Evolutionary conservation across 2,888 invertebrate species (phyloP).

Genomic region (Orthonychiurus folsomi): DNA sequence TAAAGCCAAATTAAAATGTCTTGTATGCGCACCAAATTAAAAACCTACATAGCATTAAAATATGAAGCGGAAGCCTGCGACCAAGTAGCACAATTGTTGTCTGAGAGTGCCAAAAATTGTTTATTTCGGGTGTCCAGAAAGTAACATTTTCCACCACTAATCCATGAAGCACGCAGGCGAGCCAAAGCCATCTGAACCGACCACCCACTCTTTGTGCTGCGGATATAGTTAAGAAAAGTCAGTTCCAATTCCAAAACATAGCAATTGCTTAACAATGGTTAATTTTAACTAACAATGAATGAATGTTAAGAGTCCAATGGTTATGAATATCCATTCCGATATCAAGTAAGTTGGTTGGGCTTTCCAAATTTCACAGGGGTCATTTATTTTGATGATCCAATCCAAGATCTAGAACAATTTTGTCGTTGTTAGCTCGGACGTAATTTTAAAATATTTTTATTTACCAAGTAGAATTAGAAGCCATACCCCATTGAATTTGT

Average conservation of each 20-base stretch:
- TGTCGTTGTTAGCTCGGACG: not conserved
- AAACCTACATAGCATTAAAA: slow-evolving; percentile 63
- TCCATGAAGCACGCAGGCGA: slow-evolving; percentile 63
- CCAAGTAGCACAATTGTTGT: slow-evolving; percentile 63
- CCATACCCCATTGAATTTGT: slow-evolving; percentile 38
- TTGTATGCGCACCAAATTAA: not conserved
- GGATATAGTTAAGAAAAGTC: too few relatives aligned
- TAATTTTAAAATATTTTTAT: slow-evolving; percentile 10
- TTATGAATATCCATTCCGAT: slow-evolving; percentile 54
- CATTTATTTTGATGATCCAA: slow-evolving; percentile 55
- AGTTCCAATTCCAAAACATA: slow-evolving; percentile 5
- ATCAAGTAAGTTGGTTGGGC: slow-evolving; percentile 60
- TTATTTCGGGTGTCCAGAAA: slow-evolving; percentile 61
- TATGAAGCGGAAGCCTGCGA: slow-evolving; percentile 61
- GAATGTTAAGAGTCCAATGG: slow-evolving; percentile 57
- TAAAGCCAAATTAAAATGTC: not conserved
- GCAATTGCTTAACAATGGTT: too few relatives aligned
- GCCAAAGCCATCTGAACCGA: slow-evolving; percentile 64
- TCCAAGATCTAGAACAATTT: slow-evolving; percentile 49
- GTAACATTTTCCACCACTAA: slow-evolving; percentile 61
- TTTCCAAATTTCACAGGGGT: slow-evolving; percentile 52
- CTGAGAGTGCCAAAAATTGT: slow-evolving; percentile 78
- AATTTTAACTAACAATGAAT: slow-evolving; percentile 57
- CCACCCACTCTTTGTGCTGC: slow-evolving; percentile 62
- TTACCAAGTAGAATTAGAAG: too few relatives aligned